A percentile compares a stretch with the other conserved stretches of the same genome.
Evolutionary conservation across 2,113 vertebrate species (phyloP).

Genomic region (Anas platyrhynchos): DNA sequence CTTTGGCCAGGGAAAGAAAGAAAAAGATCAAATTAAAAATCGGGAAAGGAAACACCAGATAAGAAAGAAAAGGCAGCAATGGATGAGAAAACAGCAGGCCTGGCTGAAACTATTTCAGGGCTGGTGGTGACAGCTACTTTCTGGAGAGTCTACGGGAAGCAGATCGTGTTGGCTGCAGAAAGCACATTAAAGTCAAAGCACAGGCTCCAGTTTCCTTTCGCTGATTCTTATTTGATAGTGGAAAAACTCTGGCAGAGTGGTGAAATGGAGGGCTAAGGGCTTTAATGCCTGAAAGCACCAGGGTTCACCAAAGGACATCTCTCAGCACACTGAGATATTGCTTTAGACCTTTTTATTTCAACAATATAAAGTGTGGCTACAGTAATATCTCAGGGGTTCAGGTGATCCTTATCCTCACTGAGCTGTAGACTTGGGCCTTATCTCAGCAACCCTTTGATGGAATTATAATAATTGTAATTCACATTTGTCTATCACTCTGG

Average conservation of each 20-base stretch:
- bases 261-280: background rate
- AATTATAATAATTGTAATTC: background rate
- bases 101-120: background rate
- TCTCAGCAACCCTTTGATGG: background rate
- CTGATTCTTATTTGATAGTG: background rate
- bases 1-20: background rate
- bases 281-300: background rate
- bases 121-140: background rate
- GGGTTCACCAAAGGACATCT: background rate
- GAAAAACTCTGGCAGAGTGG: background rate
- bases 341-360: slow-evolving; percentile 5
- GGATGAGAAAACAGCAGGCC: background rate
- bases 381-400: fast-evolving
- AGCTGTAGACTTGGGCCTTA: background rate
- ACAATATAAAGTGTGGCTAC: background rate
- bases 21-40: background rate
- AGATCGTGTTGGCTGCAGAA: fast-evolving
- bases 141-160: background rate
- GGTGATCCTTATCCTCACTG: background rate
- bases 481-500: background rate
- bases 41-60: background rate
- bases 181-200: background rate
- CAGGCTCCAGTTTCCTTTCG: background rate
- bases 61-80: background rate
- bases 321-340: background rate